Percentiles rank a stretch among this genome's conserved stretches.
These are phyloP conservation scores for Micrastur ruficollis DNA, from an alignment of 2,797 vertebrate species.

Conservation along the genomic window DNA sequence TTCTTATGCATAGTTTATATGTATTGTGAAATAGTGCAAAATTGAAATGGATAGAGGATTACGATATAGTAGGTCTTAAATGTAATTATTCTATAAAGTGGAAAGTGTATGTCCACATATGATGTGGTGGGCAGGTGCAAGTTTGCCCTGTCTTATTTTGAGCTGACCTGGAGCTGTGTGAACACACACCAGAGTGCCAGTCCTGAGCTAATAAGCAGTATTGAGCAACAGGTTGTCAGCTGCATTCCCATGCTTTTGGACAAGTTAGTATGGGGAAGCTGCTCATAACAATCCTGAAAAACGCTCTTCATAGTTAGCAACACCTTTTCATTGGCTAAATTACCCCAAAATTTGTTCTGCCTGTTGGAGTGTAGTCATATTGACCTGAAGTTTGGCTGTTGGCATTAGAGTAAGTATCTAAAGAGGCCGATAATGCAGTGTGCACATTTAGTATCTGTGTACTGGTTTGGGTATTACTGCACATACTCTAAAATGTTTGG, in stretches of 20 bases:
- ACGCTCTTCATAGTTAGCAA: not conserved
- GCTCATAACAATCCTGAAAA: not conserved
- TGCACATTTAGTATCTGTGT: not conserved
- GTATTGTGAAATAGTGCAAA: not conserved
- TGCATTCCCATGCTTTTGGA: not conserved
- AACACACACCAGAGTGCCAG: not conserved
- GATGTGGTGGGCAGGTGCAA: not conserved
- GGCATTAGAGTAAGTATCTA: not conserved
- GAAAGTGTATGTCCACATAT: accelerated
- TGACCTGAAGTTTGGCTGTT: not conserved
- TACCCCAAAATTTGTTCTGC: not conserved
- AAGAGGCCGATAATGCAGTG: not conserved
- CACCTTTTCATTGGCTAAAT: not conserved
- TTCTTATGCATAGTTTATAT: not conserved
- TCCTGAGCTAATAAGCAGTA: not conserved
- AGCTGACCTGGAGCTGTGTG: not conserved
- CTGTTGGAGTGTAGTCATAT: not conserved
- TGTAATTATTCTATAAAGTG: not conserved
- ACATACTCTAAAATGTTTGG: not conserved
- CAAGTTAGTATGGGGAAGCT: not conserved
- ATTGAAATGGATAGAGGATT: not conserved
- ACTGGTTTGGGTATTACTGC: not conserved
- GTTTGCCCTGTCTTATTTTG: not conserved
- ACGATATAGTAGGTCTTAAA: not conserved
- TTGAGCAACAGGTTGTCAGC: not conserved